Conservation (phyloP, 2,888 invertebrate species). For the Pterostichus niger region DNA sequence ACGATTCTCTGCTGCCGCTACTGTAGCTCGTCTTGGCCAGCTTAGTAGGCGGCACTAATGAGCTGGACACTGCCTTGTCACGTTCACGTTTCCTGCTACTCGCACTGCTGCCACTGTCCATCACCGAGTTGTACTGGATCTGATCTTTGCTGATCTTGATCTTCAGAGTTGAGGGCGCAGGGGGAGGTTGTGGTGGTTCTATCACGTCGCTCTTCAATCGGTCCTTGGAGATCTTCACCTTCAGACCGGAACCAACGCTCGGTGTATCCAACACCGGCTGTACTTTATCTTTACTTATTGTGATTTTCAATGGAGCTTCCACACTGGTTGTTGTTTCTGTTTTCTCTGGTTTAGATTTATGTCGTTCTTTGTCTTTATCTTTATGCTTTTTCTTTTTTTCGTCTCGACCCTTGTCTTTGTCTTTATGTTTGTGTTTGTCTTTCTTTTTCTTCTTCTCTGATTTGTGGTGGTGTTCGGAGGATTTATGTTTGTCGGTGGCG, state of each 20-base stretch:
- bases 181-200: slow-evolving; percentile 72
- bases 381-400: slow-evolving; percentile 88
- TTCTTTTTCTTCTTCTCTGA: slow-evolving; percentile 84
- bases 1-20: slow-evolving; percentile 62
- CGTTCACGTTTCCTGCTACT: slow-evolving; percentile 75
- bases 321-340: slow-evolving; percentile 72
- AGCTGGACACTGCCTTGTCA: slow-evolving; percentile 74
- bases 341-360: slow-evolving; percentile 74
- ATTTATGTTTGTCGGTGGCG: slow-evolving; percentile 71
- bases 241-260: slow-evolving; percentile 80
- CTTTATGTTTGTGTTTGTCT: slow-evolving; percentile 89
- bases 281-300: slow-evolving; percentile 81
- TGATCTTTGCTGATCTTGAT: slow-evolving; percentile 90
- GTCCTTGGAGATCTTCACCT: slow-evolving; percentile 91
- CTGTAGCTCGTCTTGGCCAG: slow-evolving; percentile 71
- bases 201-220: slow-evolving; percentile 81
- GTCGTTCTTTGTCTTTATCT: slow-evolving; percentile 86
- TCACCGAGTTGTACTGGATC: slow-evolving; percentile 77
- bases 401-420: slow-evolving; percentile 81
- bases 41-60: slow-evolving; percentile 73
- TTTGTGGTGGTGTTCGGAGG: slow-evolving; percentile 72
- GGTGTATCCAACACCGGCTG: slow-evolving; percentile 70
- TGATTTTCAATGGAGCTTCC: slow-evolving; percentile 77
- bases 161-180: slow-evolving; percentile 79
- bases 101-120: slow-evolving; percentile 53